Conservation (phyloP, 2,888 invertebrate species). For the Teinopalpus imperialis region DNA sequence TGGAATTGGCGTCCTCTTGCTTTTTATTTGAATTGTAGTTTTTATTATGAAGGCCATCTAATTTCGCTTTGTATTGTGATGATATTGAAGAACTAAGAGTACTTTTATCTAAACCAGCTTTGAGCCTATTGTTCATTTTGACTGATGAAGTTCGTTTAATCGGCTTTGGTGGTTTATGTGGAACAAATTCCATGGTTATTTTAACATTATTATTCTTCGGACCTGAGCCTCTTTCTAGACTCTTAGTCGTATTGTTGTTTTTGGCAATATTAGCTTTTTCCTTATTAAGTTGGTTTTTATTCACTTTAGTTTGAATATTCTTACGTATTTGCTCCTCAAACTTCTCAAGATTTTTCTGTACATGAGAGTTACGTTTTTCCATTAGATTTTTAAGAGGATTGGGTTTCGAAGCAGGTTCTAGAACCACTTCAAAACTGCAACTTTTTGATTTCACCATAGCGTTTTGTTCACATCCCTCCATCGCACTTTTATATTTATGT, state of each 20-base stretch:
- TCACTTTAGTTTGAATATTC: conserved; percentile 61
- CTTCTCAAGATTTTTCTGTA: conserved; percentile 82
- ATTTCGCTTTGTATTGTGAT: conserved; percentile 74
- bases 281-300: conserved; percentile 68
- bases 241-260: conserved; percentile 69
- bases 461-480: conserved; percentile 70
- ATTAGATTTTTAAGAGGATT: conserved; percentile 70
- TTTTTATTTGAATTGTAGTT: conserved; percentile 61
- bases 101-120: conserved; percentile 68
- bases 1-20: conserved; percentile 64
- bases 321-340: conserved; percentile 81
- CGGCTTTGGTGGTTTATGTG: conserved; percentile 89
- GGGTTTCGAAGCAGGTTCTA: conserved; percentile 75
- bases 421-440: conserved; percentile 77
- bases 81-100: conserved; percentile 71
- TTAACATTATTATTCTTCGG: conserved; percentile 70
- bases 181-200: conserved; percentile 82
- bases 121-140: conserved; percentile 77
- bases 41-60: conserved; percentile 75
- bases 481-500: conserved; percentile 67
- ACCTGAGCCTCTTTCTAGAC: conserved; percentile 70
- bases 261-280: conserved; percentile 69
- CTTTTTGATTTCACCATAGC: conserved; percentile 75
- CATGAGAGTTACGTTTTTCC: conserved; percentile 75
- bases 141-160: conserved; percentile 85